A percentile compares a stretch with the other conserved stretches of the same genome.
Conservation (phyloP, 1,140 invertebrate species). For the Penaeus japonicus region DNA sequence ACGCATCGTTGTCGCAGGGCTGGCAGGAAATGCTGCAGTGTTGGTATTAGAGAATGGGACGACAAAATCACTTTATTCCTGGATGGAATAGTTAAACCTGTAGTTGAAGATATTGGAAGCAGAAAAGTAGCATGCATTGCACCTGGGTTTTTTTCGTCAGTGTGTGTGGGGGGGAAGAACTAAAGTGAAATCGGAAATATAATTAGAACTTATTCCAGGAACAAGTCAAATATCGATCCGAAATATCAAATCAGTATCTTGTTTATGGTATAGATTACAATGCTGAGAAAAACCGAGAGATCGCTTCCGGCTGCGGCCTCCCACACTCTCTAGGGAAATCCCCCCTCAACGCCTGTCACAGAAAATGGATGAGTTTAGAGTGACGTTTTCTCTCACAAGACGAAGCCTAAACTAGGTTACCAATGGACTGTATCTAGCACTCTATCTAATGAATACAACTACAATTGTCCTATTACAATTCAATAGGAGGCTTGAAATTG, state of each 20-base stretch:
- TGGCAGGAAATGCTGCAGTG: too few relatives aligned
- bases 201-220: too few relatives aligned
- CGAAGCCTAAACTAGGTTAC: constrained; percentile 33
- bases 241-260: not conserved
- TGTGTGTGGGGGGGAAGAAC: too few relatives aligned
- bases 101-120: too few relatives aligned
- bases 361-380: constrained; percentile 30
- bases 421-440: constrained; percentile 19
- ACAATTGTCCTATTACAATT: constrained; percentile 25
- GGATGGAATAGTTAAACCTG: too few relatives aligned
- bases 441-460: constrained; percentile 45
- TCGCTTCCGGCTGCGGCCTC: not conserved
- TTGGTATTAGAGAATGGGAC: too few relatives aligned
- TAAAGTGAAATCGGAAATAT: too few relatives aligned
- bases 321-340: constrained; percentile 38
- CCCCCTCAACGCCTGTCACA: constrained; percentile 30
- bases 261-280: not conserved
- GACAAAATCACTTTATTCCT: too few relatives aligned
- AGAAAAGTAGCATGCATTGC: too few relatives aligned
- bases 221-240: too few relatives aligned
- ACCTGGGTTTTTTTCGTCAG: too few relatives aligned
- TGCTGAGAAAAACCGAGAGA: not conserved
- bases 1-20: too few relatives aligned
- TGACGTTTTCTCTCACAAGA: constrained; percentile 19
- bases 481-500: constrained; percentile 25